These are phyloP conservation scores for Thera obeliscata DNA, from an alignment of 2,888 invertebrate species.

Conservation along the genomic window DNA sequence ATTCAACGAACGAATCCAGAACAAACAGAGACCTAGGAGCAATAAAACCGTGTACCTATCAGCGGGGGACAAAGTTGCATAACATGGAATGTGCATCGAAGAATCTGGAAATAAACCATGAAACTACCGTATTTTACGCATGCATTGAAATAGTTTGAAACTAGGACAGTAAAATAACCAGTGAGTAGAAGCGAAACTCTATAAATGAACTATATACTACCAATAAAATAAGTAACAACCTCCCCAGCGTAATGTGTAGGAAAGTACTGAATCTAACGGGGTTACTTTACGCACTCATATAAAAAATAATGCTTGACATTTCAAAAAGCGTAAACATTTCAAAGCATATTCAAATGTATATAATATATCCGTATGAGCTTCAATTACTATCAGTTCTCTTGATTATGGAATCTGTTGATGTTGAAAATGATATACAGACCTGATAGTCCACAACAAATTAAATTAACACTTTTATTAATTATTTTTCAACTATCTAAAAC, in stretches of 20 bases:
- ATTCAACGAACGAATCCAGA: conserved; percentile 15
- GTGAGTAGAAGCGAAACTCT: background rate
- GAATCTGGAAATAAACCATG: conserved; percentile 24
- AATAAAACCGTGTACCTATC: conserved; percentile 25
- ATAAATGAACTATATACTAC: background rate
- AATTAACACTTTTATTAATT: too few relatives aligned
- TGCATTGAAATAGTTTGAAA: conserved; percentile 24
- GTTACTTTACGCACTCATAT: too few relatives aligned
- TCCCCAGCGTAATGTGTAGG: background rate
- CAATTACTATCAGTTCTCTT: too few relatives aligned
- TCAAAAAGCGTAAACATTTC: too few relatives aligned
- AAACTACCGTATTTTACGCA: conserved; percentile 26
- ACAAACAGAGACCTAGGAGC: conserved; percentile 11
- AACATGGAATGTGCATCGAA: conserved; percentile 31
- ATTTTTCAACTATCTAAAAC: too few relatives aligned
- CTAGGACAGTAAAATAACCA: conserved; percentile 2
- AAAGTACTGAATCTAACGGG: too few relatives aligned
- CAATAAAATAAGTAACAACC: background rate
- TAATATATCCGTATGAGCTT: too few relatives aligned
- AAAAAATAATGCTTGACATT: too few relatives aligned
- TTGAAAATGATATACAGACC: too few relatives aligned
- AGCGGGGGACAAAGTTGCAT: conserved; percentile 26
- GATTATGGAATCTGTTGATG: too few relatives aligned
- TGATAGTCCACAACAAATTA: too few relatives aligned
- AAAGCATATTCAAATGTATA: too few relatives aligned